These are phyloP conservation scores for Sitta europaea DNA, from an alignment of 2,113 vertebrate species.

Conservation along the genomic window DNA sequence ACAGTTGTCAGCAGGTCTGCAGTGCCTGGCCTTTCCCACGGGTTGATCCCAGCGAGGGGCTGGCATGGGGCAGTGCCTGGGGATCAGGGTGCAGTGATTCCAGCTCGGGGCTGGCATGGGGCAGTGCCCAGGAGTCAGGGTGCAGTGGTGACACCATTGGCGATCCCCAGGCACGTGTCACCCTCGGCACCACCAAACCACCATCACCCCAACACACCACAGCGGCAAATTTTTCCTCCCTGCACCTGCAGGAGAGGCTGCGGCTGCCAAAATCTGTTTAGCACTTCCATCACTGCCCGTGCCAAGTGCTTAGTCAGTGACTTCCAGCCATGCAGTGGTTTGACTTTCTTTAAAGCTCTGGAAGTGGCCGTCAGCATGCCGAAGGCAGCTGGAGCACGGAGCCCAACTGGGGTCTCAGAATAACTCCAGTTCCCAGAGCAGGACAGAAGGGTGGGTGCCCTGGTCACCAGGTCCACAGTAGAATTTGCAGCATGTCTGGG, in stretches of 20 bases:
- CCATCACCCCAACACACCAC: background rate
- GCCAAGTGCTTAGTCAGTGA: slow-evolving; percentile 65
- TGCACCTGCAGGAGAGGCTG: slow-evolving; percentile 58
- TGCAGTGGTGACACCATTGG: fast-evolving
- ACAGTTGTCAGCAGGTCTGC: background rate
- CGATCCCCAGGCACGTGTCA: background rate
- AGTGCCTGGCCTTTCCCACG: background rate
- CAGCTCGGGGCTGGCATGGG: background rate
- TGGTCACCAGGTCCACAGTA: fast-evolving
- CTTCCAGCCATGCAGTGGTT: slow-evolving; percentile 38
- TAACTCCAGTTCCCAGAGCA: background rate
- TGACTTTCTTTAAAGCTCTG: slow-evolving; percentile 42
- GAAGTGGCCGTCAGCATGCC: background rate
- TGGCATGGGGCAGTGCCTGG: background rate
- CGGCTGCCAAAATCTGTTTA: slow-evolving; percentile 52
- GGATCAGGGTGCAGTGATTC: background rate
- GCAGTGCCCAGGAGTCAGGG: fast-evolving
- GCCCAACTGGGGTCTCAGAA: background rate
- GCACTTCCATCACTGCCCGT: slow-evolving; percentile 2
- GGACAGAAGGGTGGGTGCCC: background rate
- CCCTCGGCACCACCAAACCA: background rate
- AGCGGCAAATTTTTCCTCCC: background rate
- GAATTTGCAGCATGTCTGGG: background rate
- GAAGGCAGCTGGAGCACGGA: background rate
- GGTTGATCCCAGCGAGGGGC: background rate